Evolutionary conservation across 2,113 vertebrate genomes (phyloP).

Genomic region (Oreocharis arfaki): DNA sequence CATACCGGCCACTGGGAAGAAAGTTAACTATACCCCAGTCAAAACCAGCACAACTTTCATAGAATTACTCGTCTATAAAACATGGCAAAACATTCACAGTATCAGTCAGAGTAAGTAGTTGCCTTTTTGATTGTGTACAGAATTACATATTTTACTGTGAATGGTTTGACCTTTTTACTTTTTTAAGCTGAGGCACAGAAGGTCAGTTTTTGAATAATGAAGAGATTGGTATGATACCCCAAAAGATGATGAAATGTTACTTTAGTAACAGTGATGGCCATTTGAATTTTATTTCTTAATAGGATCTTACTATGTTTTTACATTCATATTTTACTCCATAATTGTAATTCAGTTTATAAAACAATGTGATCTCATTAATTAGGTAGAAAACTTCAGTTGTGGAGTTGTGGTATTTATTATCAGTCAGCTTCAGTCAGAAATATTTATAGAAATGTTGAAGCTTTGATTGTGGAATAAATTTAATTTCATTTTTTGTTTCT

Average conservation of each 20-base stretch:
- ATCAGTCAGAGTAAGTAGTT: background rate
- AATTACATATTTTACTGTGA: background rate
- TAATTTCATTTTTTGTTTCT: constrained; percentile 52
- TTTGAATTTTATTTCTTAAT: background rate
- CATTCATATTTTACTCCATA: background rate
- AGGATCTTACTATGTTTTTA: background rate
- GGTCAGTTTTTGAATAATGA: background rate
- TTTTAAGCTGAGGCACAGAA: background rate
- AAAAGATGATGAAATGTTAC: background rate
- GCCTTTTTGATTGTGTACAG: background rate
- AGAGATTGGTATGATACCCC: background rate
- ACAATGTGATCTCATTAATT: background rate
- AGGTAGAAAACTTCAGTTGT: background rate
- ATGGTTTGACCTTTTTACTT: background rate
- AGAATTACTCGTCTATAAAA: background rate
- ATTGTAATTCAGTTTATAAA: background rate
- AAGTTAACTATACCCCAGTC: background rate
- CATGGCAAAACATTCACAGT: background rate
- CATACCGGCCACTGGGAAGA: background rate
- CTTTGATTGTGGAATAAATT: background rate
- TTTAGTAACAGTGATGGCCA: background rate
- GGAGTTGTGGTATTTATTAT: background rate
- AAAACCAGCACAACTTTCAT: background rate
- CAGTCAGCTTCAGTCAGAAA: background rate
- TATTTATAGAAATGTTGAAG: background rate